These are phyloP conservation scores for Euclidia mi DNA, from an alignment of 2,888 invertebrate species.

Conservation along the genomic window DNA sequence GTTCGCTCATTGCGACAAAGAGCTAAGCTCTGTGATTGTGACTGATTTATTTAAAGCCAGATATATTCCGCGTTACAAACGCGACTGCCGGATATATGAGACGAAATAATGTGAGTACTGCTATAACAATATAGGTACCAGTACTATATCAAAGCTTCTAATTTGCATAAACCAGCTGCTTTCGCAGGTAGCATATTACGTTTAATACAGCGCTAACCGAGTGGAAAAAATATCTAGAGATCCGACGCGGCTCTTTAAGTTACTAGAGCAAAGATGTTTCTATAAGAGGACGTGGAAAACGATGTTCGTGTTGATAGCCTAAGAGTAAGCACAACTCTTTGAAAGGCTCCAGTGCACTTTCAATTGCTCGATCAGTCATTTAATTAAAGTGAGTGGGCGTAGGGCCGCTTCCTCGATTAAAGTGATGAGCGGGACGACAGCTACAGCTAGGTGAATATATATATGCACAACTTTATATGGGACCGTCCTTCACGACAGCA, in stretches of 20 bases:
- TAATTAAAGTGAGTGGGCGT: conserved; percentile 78
- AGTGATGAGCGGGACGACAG: no score
- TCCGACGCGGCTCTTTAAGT: no score
- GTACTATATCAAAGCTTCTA: conserved; percentile 22
- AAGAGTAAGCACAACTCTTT: conserved; percentile 55
- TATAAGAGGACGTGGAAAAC: conserved; percentile 36
- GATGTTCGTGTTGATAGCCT: conserved; percentile 38
- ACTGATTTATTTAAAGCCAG: conserved; percentile 59
- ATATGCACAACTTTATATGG: no score
- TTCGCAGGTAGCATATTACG: neutral
- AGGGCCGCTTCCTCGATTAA: no score
- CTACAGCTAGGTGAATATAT: no score
- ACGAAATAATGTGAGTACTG: conserved; percentile 56
- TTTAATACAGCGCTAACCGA: conserved; percentile 5
- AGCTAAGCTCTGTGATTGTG: conserved; percentile 52
- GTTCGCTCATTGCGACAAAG: conserved; percentile 53
- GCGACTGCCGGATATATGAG: conserved; percentile 44
- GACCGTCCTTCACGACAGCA: no score
- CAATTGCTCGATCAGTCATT: conserved; percentile 75
- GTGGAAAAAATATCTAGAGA: no score
- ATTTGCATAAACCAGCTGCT: conserved; percentile 14
- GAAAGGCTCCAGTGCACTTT: conserved; percentile 64
- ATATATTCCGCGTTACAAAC: conserved; percentile 47
- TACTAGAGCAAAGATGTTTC: no score
- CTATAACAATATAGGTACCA: no score